These are phyloP conservation scores for Pemphigus obesinymphae DNA, from an alignment of 1,140 invertebrate genomes.

Conservation along the genomic window DNA sequence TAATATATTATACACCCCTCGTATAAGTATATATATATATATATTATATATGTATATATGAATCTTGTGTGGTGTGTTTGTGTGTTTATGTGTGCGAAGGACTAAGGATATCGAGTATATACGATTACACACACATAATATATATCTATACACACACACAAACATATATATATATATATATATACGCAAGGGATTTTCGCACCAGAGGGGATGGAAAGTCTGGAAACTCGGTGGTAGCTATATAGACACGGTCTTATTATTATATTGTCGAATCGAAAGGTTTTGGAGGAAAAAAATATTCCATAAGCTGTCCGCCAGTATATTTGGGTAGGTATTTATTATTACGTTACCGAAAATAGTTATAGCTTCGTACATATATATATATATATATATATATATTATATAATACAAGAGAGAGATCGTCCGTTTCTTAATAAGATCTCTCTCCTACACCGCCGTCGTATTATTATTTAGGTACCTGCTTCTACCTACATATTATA, in stretches of 20 bases:
- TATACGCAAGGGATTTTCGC: neutral
- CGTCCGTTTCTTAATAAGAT: neutral
- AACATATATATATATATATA: no score
- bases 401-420: neutral
- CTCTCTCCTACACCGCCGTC: neutral
- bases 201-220: neutral
- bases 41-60: neutral
- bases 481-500: neutral
- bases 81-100: neutral
- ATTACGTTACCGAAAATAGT: conserved; percentile 5
- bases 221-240: neutral
- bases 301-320: conserved; percentile 1
- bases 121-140: no score
- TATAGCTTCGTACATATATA: neutral
- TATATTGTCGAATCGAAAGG: conserved; percentile 16
- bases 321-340: conserved; percentile 22
- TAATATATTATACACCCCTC: conserved; percentile 2
- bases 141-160: no score
- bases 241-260: neutral
- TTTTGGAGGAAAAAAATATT: conserved; percentile 7
- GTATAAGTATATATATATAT: neutral
- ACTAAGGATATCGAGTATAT: neutral
- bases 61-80: neutral
- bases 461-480: no score
- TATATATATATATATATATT: neutral